Evolutionary conservation across 2,113 vertebrate genomes (phyloP), one percentile per base, ranked within the genome.

Genomic region (Pterophyllum scalare): DNA sequence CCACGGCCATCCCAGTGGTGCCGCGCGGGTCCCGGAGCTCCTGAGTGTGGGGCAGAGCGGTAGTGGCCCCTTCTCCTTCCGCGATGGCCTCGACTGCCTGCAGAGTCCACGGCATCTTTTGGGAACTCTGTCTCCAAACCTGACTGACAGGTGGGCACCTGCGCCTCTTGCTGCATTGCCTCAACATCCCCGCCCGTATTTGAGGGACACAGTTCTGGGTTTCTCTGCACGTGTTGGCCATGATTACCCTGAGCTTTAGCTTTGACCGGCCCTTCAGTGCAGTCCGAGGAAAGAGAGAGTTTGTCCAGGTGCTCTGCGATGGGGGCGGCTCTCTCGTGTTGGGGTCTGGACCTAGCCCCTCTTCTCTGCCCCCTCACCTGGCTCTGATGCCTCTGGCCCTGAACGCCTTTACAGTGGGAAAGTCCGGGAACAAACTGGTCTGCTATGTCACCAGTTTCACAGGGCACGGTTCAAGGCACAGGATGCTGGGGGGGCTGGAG

Each of bases 31-130:
- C 87, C 86, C 0, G 59, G 35, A 35, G 79, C 52, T 33, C 56
- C 28, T 11, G 52, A 17, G 52, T 90, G 88, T 1, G 75, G 78
- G 14, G 3, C 59, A 0, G 60, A 26, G 31, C 82, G 40, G 46
- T 89, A 77, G 40, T 85, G 76, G 0, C 93, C 93, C 31, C 89
- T 61, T 11, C 92, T 95, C 43, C 94, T 89, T 5, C 90, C 95
- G 4, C 82, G 81, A 3, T 90, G 86, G 1, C 83, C 83, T 0
- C 38, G 67, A 2, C 88, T 77, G 2, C 72, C 85, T 0, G 14
- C 74, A 5, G 83, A 40, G 49, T 87, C 90, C 6, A 52, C 75
- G 0, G 80, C 75, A 0, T 91, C 83, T 31, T 52, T 84, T 8
- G 74, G 80, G 80, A 6, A 11, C 9, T 64, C 80, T 0, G 79